Conservation (phyloP, 2,113 vertebrate genomes). For the Chaenogobius annularis region DNA sequence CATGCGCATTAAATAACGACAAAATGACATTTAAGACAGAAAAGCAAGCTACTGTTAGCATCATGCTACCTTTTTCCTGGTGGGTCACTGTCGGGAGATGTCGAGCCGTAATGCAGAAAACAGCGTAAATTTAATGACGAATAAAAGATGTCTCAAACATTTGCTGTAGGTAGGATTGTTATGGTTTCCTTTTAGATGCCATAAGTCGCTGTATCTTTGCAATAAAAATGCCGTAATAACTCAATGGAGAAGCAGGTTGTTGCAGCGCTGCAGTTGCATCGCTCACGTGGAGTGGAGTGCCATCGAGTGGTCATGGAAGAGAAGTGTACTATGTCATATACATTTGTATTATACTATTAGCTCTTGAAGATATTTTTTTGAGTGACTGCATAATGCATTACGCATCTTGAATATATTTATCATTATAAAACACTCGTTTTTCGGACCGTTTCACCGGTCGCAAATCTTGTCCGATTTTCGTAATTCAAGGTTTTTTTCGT, state of each 20-base stretch:
- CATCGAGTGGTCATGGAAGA: constrained; percentile 38
- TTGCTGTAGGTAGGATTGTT: neutral
- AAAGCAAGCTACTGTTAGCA: constrained; percentile 46
- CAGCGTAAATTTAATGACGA: neutral
- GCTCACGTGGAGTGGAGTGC: constrained; percentile 31
- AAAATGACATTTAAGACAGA: constrained; percentile 5
- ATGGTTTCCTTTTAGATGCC: constrained; percentile 1
- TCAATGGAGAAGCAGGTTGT: constrained; percentile 31
- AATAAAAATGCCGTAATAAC: neutral
- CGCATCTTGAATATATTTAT: too few species aligned
- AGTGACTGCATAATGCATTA: too few species aligned
- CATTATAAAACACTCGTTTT: too few species aligned
- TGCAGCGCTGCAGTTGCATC: constrained; percentile 35
- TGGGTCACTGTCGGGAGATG: constrained; percentile 37
- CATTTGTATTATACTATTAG: too few species aligned
- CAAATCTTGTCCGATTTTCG: too few species aligned
- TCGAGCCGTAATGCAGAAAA: neutral
- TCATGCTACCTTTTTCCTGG: constrained; percentile 54
- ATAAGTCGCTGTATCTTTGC: neutral
- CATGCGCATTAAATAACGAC: neutral
- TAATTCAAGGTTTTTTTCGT: too few species aligned
- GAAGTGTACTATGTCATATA: neutral
- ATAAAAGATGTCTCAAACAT: neutral
- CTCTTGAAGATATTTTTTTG: too few species aligned
- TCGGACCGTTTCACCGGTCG: too few species aligned